Evolutionary conservation across 2,113 vertebrate genomes (phyloP).

Genomic region (Triplophysa rosa): DNA sequence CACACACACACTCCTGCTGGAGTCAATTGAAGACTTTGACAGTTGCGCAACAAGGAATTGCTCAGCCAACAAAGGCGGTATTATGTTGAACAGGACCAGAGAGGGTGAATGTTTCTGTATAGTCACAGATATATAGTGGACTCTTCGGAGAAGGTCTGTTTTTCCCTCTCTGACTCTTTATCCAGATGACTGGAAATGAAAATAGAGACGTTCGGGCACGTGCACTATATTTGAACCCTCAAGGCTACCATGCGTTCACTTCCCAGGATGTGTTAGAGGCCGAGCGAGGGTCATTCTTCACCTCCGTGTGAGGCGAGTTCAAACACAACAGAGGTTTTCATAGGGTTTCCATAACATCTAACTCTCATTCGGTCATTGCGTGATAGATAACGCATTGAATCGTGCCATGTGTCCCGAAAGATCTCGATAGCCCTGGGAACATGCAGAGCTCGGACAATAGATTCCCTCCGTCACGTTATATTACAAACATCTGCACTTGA

Average conservation of each 20-base stretch:
- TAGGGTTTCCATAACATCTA: slow-evolving; percentile 32
- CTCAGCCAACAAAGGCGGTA: slow-evolving; percentile 53
- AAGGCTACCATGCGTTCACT: slow-evolving; percentile 11
- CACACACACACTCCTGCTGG: slow-evolving; percentile 31
- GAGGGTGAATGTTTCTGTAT: slow-evolving; percentile 3
- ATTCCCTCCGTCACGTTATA: slow-evolving; percentile 6
- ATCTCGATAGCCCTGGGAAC: slow-evolving; percentile 17
- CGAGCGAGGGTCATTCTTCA: slow-evolving; percentile 38
- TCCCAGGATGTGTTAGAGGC: slow-evolving; percentile 40
- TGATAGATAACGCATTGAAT: slow-evolving; percentile 27
- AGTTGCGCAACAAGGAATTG: slow-evolving; percentile 42
- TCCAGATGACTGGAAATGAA: slow-evolving; percentile 55
- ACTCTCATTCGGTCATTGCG: slow-evolving; percentile 19
- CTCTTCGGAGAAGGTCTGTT: neutral
- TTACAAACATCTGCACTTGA: slow-evolving; percentile 25
- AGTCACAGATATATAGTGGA: slow-evolving; percentile 28
- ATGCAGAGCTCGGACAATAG: neutral
- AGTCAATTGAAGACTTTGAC: slow-evolving; percentile 33
- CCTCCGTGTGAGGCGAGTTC: slow-evolving; percentile 42
- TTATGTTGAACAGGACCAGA: slow-evolving; percentile 41
- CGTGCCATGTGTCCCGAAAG: slow-evolving; percentile 33
- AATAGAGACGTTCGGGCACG: slow-evolving; percentile 39
- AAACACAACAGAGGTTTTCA: slow-evolving; percentile 52
- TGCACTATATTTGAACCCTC: slow-evolving; percentile 40
- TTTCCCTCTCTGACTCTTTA: slow-evolving; percentile 27